These are phyloP conservation scores for Peribatodes rhomboidaria DNA, from an alignment of 2,888 invertebrate genomes.

Conservation along the genomic window DNA sequence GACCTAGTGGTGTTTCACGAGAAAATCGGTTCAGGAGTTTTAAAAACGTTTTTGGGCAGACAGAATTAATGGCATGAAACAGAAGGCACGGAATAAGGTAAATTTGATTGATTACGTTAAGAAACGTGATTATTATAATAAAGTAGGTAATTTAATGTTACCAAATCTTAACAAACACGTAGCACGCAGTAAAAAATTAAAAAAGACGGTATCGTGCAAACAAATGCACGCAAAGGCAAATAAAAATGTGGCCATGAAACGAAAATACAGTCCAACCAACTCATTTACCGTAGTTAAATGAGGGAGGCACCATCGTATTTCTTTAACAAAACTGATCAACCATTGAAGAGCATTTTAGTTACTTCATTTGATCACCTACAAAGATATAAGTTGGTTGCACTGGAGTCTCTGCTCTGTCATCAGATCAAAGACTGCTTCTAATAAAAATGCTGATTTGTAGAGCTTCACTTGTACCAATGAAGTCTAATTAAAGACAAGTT, in stretches of 20 bases:
- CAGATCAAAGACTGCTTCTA: conserved; percentile 13
- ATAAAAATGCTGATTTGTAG: conserved; percentile 22
- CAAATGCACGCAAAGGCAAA: conserved; percentile 21
- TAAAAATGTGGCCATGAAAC: conserved; percentile 12
- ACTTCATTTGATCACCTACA: background rate
- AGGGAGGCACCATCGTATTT: background rate
- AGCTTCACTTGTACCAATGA: conserved; percentile 12
- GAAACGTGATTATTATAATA: conserved; percentile 5
- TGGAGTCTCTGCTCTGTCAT: background rate
- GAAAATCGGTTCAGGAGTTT: too few species aligned
- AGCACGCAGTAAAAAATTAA: conserved; percentile 18
- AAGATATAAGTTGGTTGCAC: background rate
- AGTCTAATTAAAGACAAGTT: conserved; percentile 7
- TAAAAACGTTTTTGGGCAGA: too few species aligned
- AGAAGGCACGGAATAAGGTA: too few species aligned
- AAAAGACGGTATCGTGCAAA: conserved; percentile 19
- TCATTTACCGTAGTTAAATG: background rate
- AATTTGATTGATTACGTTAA: background rate
- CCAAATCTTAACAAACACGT: conserved; percentile 16
- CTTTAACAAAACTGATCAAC: background rate
- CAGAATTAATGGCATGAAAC: too few species aligned
- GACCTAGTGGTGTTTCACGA: too few species aligned
- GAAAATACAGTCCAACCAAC: background rate
- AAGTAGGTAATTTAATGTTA: background rate
- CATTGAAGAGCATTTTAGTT: background rate